Conservation (phyloP, 2,888 invertebrate genomes). For the Brachyptera putata region DNA sequence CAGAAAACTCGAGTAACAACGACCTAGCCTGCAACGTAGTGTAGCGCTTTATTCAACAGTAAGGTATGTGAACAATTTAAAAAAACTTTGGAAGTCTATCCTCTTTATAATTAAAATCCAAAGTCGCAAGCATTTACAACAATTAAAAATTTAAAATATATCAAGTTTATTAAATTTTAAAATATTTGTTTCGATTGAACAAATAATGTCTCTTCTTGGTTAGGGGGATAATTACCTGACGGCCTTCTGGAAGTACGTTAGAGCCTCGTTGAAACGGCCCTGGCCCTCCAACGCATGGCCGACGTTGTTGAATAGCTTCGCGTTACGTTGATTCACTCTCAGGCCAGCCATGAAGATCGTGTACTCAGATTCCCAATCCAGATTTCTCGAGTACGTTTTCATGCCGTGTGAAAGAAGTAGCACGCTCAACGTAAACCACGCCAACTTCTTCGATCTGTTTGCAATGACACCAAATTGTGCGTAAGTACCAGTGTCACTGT, state of each 20-base stretch:
- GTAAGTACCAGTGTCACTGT: too few species aligned
- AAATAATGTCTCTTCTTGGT: background rate
- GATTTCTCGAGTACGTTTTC: conserved; percentile 84
- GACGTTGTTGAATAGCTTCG: conserved; percentile 95
- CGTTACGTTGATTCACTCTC: conserved; percentile 80
- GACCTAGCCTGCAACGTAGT: too few species aligned
- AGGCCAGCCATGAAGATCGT: conserved; percentile 91
- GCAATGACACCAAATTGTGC: too few species aligned
- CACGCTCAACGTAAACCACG: conserved; percentile 58
- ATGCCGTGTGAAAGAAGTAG: conserved; percentile 73
- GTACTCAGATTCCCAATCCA: conserved; percentile 92
- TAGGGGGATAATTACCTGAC: conserved; percentile 52
- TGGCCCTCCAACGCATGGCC: conserved; percentile 90
- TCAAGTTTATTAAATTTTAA: conserved; percentile 3
- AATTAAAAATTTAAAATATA: background rate
- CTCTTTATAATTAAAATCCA: too few species aligned
- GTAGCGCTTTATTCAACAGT: too few species aligned
- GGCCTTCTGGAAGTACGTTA: conserved; percentile 88
- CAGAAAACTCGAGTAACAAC: too few species aligned
- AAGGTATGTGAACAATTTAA: too few species aligned
- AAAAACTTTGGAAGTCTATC: too few species aligned
- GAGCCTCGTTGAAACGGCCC: conserved; percentile 65
- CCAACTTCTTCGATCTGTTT: conserved; percentile 54
- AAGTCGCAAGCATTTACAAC: too few species aligned
- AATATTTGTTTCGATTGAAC: background rate